Evolutionary conservation across 1,140 invertebrate species (phyloP), one percentile per base, ranked within the genome.

Genomic region (Antheraea mylitta): DNA sequence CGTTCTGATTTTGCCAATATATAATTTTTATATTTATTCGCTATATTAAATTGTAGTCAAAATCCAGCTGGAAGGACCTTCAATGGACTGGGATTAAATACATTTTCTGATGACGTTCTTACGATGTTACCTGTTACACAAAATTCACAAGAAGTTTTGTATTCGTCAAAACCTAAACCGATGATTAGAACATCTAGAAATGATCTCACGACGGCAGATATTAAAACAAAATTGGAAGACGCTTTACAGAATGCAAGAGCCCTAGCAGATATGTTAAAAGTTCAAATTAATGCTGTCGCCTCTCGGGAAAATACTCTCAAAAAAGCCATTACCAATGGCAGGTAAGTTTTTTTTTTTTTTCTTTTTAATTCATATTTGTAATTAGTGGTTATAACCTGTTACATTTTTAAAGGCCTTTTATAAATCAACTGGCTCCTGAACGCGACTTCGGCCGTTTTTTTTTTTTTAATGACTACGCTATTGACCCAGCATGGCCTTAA

Each of bases 281-380:
- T 64, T 9, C 76, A 88, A 68, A 87, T 87, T 53, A 16, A 42
- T n/a, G 63, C 42, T 16, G 60, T 89, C 8, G 64, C 69, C 18
- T 58, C 62, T 16, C 66, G 70, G 3, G 86, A 90, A 63, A 60
- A 70, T 13, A 18, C 68, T 3, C 45, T 90, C 7, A 90, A 90
- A 58, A 80, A 90, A 18, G 76, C 77, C 30, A 89, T 90, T 37
- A 74, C 69, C 1, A 85, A 77, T 59, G 87, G 86, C 60, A 86
- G 80, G 87, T 88, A 80, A 66, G 45, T 7, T 11, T 10, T 10
- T 16, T 53, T 13, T 13, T 16, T 53, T 53, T 13, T 30, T 30
- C 22, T 30, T 2, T 30, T 1, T 30, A 30, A 30, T 30, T 30
- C 22, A 30, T 30, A 30, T 4, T 30, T 30, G 4, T 30, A 30